Evolutionary conservation across 1,140 invertebrate genomes (phyloP), one percentile per base, ranked within the genome.

Genomic region (Pogonomyrmex californicus): DNA sequence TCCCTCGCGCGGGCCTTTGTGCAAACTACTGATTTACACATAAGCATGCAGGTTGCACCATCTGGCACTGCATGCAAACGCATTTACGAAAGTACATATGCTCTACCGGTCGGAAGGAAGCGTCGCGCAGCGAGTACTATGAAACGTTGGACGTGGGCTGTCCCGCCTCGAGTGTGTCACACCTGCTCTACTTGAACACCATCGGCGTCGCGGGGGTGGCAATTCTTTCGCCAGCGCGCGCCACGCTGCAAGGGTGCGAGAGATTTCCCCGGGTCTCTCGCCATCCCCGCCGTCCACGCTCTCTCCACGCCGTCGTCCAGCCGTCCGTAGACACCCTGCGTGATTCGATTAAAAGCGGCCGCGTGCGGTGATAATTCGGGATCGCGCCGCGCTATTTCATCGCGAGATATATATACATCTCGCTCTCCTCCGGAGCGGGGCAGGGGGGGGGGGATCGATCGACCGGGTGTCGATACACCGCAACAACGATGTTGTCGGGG

Each of bases 401-500:
- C 51, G 33, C n/a, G 10, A 86, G 77, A 71, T 81, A 23, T 23
- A 23, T 23, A 23, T 23, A 23, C 23, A 88, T 86, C 75, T 76
- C 62, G 51, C 75, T 58, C 58, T 85, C 51, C 54, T 62, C 10
- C 5, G 10, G 41, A 14, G 33, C 33, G 2, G 23, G 23, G 23
- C 0, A 23, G 23, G 23, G 23, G 23, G 23, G 23, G 23, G 33
- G 47, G 51, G 60, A 90, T 90, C 89, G 75, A 90, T 90, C 86
- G 87, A 79, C 47, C 23, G 23, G 23, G 36, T 90, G 89, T 87
- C 89, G 56, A 87, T 90, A 89, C 54, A 89, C 54, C 88, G 83
- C 78, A 77, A 65, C 62, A 63, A 83, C 86, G 66, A 75, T 30
- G 56, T 62, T 70, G 73, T 87, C 75, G 66, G 23, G 9, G 58